Evolutionary conservation across 2,113 vertebrate genomes (phyloP).

Genomic region (Microtus oregoni): DNA sequence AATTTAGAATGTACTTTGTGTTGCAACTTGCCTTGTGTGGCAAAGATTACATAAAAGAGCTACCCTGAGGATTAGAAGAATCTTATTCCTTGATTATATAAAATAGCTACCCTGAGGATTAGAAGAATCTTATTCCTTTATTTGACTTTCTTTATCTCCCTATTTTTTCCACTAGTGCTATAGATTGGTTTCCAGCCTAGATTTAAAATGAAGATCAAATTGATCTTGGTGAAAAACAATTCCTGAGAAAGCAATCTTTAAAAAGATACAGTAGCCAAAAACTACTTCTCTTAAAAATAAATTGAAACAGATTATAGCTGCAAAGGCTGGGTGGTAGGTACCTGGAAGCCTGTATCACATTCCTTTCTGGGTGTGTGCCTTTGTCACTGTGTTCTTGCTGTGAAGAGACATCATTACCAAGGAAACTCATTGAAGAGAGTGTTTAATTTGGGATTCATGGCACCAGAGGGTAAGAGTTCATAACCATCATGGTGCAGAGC

Average conservation of each 20-base stretch:
- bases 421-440: not conserved
- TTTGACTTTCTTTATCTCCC: not conserved
- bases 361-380: not conserved
- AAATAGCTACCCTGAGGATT: constrained; percentile 41
- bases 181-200: constrained; percentile 23
- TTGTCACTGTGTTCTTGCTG: too few species aligned
- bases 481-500: too few species aligned
- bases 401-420: not conserved
- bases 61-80: constrained; percentile 38
- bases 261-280: constrained; percentile 6
- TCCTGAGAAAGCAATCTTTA: constrained; percentile 29
- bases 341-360: not conserved
- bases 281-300: constrained; percentile 36
- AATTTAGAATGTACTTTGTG: constrained; percentile 38
- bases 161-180: not conserved
- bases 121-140: constrained; percentile 24
- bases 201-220: constrained; percentile 50
- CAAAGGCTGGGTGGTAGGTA: not conserved
- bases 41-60: constrained; percentile 43
- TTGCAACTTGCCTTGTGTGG: constrained; percentile 42
- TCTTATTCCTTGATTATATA: not conserved
- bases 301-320: constrained; percentile 17
- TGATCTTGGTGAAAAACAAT: constrained; percentile 24
- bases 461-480: not conserved
- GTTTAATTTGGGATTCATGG: not conserved